phyloP scores from a whole-genome alignment of 2,113 vertebrate genomes.

The Xiphophorus couchianus region DNA sequence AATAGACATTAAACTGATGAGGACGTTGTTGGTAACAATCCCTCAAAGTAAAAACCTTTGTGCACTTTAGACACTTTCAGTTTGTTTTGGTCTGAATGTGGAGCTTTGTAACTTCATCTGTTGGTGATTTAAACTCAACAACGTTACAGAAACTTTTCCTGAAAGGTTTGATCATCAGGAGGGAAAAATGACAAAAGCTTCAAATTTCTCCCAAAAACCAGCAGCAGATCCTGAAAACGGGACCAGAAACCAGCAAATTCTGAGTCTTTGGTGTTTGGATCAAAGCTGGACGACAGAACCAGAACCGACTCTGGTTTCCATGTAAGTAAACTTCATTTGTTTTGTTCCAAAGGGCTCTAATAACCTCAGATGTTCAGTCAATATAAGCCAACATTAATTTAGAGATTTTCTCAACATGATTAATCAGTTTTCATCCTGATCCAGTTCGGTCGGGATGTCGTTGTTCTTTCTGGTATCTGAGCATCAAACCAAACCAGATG shows the following conservation, averaged over 20 bases:
- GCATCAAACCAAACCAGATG: neutral
- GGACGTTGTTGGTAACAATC: constrained; percentile 23
- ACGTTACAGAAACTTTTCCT: neutral
- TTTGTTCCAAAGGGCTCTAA: neutral
- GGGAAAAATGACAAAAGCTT: neutral
- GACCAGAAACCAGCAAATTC: neutral
- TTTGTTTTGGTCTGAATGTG: constrained; percentile 21
- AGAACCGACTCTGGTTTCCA: neutral
- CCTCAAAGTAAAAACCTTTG: neutral
- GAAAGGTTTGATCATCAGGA: neutral
- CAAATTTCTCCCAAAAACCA: neutral
- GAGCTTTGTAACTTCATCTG: neutral
- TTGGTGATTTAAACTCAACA: too few species aligned
- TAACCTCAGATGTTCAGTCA: neutral
- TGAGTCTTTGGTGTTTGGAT: neutral
- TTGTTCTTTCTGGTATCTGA: neutral
- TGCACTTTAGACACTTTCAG: constrained; percentile 7
- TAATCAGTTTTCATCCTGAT: neutral
- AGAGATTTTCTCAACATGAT: neutral
- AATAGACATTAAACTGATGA: constrained; percentile 36
- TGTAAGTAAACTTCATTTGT: neutral
- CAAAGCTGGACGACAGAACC: neutral
- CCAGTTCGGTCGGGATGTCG: neutral
- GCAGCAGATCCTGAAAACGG: neutral
- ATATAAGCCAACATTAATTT: neutral